Conservation (phyloP, 1,140 invertebrate species). For the Euura lappo region DNA sequence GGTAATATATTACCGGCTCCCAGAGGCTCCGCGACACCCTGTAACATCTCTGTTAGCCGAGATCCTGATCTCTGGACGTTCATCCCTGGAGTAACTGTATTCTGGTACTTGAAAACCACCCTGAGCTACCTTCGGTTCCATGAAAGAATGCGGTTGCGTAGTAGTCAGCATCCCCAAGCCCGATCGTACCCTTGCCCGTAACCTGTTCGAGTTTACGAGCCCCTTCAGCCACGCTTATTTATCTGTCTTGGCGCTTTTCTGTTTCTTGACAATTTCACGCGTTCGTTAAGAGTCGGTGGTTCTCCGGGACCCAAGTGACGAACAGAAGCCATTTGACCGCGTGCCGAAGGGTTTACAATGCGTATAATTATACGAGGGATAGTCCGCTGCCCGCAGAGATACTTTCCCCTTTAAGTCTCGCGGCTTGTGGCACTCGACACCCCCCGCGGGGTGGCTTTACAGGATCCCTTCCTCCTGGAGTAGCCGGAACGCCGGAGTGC, state of each 20-base stretch:
- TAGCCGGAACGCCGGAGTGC: too few species aligned
- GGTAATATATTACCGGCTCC: not conserved
- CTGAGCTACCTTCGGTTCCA: not conserved
- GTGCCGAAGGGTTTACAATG: constrained; percentile 1
- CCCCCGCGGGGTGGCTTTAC: not conserved
- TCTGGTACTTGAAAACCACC: not conserved
- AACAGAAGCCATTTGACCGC: not conserved
- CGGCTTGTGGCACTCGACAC: not conserved
- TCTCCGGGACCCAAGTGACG: not conserved
- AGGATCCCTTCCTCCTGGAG: not conserved
- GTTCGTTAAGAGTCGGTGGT: not conserved
- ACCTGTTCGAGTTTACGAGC: constrained; percentile 4
- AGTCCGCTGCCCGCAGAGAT: not conserved
- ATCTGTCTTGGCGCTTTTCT: not conserved
- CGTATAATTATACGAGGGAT: not conserved
- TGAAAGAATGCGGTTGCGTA: not conserved
- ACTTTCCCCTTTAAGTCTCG: not conserved
- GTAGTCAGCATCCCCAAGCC: not conserved
- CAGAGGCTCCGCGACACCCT: not conserved
- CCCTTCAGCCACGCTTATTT: not conserved
- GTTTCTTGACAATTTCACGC: not conserved
- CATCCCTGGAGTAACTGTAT: constrained; percentile 10
- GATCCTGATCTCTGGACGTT: constrained; percentile 4
- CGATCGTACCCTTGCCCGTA: not conserved
- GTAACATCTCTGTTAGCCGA: constrained; percentile 12